These are phyloP conservation scores for Acromyrmex heyeri DNA, from an alignment of 1,140 invertebrate species.

Conservation along the genomic window DNA sequence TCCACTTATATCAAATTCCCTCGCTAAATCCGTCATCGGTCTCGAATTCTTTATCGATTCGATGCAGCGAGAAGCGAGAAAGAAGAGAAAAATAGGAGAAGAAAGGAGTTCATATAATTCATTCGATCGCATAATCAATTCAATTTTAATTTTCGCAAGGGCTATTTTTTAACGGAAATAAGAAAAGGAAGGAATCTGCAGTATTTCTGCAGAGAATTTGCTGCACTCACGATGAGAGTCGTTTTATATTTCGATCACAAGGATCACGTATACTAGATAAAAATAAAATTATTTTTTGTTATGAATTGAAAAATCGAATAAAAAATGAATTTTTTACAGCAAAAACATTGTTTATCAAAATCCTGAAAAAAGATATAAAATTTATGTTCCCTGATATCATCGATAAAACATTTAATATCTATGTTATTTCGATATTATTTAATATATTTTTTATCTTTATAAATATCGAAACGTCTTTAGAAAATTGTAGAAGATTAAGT, in stretches of 20 bases:
- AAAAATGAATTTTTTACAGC: too few species aligned
- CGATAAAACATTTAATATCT: too few species aligned
- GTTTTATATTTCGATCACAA: background rate
- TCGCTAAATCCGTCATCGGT: conserved; percentile 30
- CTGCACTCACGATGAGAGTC: background rate
- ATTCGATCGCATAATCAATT: conserved; percentile 21
- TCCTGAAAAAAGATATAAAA: too few species aligned
- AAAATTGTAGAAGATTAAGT: too few species aligned
- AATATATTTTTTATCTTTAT: too few species aligned
- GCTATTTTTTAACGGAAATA: conserved; percentile 6
- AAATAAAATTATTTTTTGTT: too few species aligned
- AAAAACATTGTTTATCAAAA: too few species aligned
- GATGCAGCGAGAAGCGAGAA: background rate
- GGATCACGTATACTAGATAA: too few species aligned
- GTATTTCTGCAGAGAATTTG: background rate
- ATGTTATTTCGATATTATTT: too few species aligned
- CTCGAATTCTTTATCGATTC: conserved; percentile 18
- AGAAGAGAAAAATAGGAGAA: background rate
- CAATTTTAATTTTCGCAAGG: background rate
- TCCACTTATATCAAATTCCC: conserved; percentile 46
- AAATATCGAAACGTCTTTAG: too few species aligned
- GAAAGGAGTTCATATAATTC: background rate
- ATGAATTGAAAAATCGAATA: too few species aligned
- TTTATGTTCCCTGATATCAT: too few species aligned
- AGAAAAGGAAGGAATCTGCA: background rate